Conservation (phyloP, 2,113 vertebrate species). For the Canis aureus region DNA sequence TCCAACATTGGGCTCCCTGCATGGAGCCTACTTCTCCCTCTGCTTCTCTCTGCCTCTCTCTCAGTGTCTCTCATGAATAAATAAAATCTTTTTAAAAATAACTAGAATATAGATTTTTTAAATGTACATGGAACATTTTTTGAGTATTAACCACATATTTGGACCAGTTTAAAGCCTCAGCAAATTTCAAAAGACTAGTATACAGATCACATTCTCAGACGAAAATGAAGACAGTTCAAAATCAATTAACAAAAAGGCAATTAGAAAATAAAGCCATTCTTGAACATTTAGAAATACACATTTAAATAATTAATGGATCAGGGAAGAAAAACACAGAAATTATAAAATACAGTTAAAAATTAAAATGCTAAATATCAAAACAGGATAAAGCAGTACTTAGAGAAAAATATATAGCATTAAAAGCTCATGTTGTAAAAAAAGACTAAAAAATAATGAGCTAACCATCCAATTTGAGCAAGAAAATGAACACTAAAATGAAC, state of each 20-base stretch:
- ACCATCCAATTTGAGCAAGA: slow-evolving; percentile 24
- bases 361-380: slow-evolving; percentile 32
- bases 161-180: not conserved
- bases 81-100: too few relatives aligned
- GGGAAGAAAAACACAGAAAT: slow-evolving; percentile 8
- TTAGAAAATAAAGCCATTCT: not conserved
- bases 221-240: slow-evolving; percentile 5
- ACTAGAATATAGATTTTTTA: not conserved
- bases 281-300: slow-evolving; percentile 11
- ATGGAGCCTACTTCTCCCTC: too few relatives aligned
- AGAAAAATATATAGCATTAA: not conserved
- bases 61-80: too few relatives aligned
- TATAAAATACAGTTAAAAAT: slow-evolving; percentile 1
- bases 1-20: too few relatives aligned
- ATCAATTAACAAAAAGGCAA: not conserved
- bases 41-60: too few relatives aligned
- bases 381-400: slow-evolving; percentile 6
- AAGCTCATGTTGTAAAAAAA: slow-evolving; percentile 1
- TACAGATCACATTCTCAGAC: not conserved
- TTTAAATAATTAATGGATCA: slow-evolving; percentile 29
- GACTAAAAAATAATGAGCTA: not conserved
- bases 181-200: not conserved
- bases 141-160: not conserved
- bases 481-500: not conserved
- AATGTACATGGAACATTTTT: not conserved